phyloP scores from a whole-genome alignment of 2,888 invertebrate species.

The Dendrolimus pini region DNA sequence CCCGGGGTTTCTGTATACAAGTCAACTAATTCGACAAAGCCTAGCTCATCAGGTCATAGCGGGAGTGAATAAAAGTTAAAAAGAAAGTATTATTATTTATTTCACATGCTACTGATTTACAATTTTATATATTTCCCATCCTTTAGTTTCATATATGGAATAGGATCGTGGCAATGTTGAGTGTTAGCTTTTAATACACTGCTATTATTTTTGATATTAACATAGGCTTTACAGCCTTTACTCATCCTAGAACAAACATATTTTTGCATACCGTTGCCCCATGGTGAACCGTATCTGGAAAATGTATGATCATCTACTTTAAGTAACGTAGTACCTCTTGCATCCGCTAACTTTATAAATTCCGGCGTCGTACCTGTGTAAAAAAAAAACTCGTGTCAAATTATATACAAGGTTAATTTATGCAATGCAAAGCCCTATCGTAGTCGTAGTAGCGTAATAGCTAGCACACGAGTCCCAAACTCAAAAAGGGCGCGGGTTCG shows the following conservation, averaged over 20 bases:
- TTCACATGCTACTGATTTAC: not conserved
- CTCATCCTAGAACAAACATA: not conserved
- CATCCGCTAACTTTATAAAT: not conserved
- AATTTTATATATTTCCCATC: not conserved
- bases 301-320: not conserved
- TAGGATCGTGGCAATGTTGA: not conserved
- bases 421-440: no score
- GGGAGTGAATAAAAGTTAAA: no score
- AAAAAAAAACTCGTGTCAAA: not conserved
- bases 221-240: not conserved
- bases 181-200: not conserved
- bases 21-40: no score
- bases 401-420: no score
- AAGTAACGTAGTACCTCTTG: not conserved
- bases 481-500: no score
- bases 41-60: no score
- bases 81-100: no score
- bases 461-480: no score
- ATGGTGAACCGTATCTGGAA: not conserved
- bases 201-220: not conserved
- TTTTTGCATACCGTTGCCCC: conserved; percentile 11
- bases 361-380: not conserved
- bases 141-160: not conserved
- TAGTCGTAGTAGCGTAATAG: no score
- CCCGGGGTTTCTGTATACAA: no score